A percentile compares a stretch with the other conserved stretches of the same genome.
Conservation (phyloP, 2,797 vertebrate species). For the Rousettus madagascariensis region DNA sequence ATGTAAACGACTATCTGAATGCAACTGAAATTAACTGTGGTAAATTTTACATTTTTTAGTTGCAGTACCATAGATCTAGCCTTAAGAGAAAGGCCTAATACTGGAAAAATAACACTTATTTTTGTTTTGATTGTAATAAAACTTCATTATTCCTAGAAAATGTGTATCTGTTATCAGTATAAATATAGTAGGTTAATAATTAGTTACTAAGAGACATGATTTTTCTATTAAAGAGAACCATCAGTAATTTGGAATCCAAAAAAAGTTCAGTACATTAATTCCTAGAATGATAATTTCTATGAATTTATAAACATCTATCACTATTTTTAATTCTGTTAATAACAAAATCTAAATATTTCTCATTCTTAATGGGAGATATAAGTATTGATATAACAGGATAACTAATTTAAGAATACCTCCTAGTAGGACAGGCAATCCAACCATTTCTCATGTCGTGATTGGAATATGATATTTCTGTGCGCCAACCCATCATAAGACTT, state of each 20-base stretch:
- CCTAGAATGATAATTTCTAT: conserved; percentile 12
- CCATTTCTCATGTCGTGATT: conserved; percentile 64
- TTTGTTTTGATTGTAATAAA: not conserved
- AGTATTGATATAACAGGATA: conserved; percentile 23
- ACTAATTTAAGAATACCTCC: conserved; percentile 71
- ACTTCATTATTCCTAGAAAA: not conserved
- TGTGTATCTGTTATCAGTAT: not conserved
- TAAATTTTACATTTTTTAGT: not conserved
- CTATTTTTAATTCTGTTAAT: conserved; percentile 1
- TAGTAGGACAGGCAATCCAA: conserved; percentile 58
- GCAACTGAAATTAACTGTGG: not conserved
- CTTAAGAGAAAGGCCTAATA: conserved; percentile 30
- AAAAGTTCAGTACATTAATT: not conserved
- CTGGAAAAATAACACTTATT: not conserved
- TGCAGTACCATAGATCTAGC: not conserved
- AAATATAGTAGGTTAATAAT: not conserved
- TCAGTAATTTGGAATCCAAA: conserved; percentile 24
- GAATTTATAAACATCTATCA: conserved; percentile 6
- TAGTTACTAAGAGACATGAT: not conserved
- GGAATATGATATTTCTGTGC: conserved; percentile 59
- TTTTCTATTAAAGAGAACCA: conserved; percentile 5
- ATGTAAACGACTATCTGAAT: not conserved
- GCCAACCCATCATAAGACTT: conserved; percentile 62
- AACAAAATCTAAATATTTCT: conserved; percentile 34
- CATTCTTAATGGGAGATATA: conserved; percentile 45